These are phyloP conservation scores for Drosophila nigricruria DNA, from an alignment of 2,888 invertebrate genomes.

Conservation along the genomic window DNA sequence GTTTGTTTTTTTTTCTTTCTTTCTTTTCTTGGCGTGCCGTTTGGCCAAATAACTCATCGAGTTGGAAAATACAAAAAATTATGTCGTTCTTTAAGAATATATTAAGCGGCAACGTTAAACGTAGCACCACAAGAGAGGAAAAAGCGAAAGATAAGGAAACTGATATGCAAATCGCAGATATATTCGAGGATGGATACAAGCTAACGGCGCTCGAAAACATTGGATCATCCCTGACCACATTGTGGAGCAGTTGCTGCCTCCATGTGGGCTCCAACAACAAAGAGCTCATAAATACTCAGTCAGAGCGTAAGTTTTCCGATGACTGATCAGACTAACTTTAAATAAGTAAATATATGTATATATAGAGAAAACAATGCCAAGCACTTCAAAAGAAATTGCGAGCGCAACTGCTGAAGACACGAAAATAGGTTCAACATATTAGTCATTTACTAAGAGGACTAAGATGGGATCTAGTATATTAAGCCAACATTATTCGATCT, in stretches of 20 bases:
- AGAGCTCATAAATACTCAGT: neutral
- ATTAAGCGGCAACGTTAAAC: neutral
- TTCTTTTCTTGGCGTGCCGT: neutral
- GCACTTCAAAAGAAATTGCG: neutral
- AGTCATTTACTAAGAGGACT: neutral
- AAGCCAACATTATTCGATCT: neutral
- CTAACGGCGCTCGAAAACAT: conserved; percentile 43
- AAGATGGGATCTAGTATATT: neutral
- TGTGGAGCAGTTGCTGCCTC: conserved; percentile 43
- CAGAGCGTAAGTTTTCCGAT: conserved; percentile 9
- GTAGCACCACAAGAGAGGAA: neutral
- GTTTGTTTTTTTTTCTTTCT: neutral
- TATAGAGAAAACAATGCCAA: conserved; percentile 10
- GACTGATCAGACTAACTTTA: neutral
- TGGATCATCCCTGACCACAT: conserved; percentile 45
- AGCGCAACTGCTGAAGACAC: neutral
- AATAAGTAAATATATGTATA: neutral
- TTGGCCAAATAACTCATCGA: neutral
- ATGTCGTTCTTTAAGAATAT: conserved; percentile 34
- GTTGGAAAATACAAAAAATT: neutral
- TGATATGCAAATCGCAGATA: conserved; percentile 22
- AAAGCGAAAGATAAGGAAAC: conserved; percentile 14
- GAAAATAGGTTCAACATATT: neutral
- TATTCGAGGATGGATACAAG: conserved; percentile 37
- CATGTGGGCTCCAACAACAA: neutral